These are phyloP conservation scores for Rhabditoides inermis DNA, from an alignment of 2,888 invertebrate species.

Conservation along the genomic window DNA sequence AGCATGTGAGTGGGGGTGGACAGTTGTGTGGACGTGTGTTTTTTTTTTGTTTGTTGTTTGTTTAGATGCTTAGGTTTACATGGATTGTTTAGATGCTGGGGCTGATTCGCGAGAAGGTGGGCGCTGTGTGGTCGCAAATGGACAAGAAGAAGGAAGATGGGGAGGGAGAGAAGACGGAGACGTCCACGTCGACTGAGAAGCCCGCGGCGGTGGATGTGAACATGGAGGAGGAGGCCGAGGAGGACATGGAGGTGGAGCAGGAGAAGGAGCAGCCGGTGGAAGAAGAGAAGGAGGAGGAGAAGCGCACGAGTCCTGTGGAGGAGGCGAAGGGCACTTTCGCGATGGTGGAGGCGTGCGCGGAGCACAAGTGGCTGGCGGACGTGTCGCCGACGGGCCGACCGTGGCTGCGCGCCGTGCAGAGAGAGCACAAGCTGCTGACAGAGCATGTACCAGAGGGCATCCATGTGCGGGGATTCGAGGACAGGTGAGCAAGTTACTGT, in stretches of 20 bases:
- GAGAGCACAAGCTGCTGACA: slow-evolving; percentile 9
- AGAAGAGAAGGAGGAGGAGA: background rate
- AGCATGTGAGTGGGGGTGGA: background rate
- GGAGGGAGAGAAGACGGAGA: no score
- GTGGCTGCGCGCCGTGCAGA: background rate
- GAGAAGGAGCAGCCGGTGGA: no score
- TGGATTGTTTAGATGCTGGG: no score
- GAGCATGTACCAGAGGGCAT: slow-evolving; percentile 11
- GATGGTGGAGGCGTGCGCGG: background rate
- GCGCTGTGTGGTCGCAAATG: no score
- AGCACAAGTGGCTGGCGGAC: no score
- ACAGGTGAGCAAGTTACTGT: no score
- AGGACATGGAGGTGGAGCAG: background rate
- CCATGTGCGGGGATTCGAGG: slow-evolving; percentile 11
- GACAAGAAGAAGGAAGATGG: no score
- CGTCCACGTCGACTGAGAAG: no score
- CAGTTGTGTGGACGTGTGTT: background rate
- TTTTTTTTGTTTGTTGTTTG: background rate
- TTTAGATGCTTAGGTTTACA: background rate
- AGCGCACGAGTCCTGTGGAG: background rate
- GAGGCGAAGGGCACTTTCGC: background rate
- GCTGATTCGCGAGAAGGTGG: no score
- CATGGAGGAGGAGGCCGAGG: background rate
- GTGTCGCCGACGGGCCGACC: background rate
- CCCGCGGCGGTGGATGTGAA: background rate